A percentile compares a stretch with the other conserved stretches of the same genome.
phyloP scores from a whole-genome alignment of 2,888 invertebrate genomes.

The Philereme vetulata region DNA sequence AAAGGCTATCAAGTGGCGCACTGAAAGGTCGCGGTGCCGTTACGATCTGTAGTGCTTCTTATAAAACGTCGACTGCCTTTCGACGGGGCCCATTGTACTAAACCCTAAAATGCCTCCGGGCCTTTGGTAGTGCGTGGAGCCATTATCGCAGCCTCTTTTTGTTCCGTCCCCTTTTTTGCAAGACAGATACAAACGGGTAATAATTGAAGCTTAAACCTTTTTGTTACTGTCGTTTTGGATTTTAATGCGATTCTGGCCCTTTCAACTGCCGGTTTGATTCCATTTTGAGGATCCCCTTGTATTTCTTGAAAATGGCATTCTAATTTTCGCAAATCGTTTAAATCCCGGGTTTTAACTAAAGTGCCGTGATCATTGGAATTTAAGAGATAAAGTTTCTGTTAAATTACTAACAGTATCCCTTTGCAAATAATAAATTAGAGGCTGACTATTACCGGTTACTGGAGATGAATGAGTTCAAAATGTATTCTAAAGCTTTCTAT shows the following conservation, averaged over 20 bases:
- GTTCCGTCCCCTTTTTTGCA: conserved; percentile 59
- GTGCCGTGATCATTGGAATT: conserved; percentile 9
- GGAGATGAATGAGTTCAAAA: no score
- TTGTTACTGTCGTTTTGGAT: conserved; percentile 58
- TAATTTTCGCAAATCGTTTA: conserved; percentile 35
- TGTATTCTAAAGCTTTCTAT: no score
- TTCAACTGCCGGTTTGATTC: conserved; percentile 55
- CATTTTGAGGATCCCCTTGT: conserved; percentile 61
- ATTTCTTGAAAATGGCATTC: conserved; percentile 47
- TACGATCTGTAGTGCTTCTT: conserved; percentile 62
- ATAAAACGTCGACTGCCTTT: conserved; percentile 71
- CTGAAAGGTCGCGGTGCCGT: conserved; percentile 58
- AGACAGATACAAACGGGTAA: conserved; percentile 77
- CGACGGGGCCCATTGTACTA: conserved; percentile 65
- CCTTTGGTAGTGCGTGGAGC: conserved; percentile 47
- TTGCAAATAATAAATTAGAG: no score
- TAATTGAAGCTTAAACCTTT: conserved; percentile 73
- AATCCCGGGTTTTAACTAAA: conserved; percentile 23
- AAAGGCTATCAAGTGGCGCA: conserved; percentile 55
- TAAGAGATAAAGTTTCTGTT: background rate
- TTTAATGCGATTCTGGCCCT: conserved; percentile 61
- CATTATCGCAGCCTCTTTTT: conserved; percentile 72
- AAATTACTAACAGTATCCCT: background rate
- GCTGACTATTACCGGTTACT: no score
- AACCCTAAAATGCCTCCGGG: conserved; percentile 63